A percentile compares a stretch with the other conserved stretches of the same genome.
Conservation (phyloP, 2,888 invertebrate genomes). For the Strigamia maritima region DNA sequence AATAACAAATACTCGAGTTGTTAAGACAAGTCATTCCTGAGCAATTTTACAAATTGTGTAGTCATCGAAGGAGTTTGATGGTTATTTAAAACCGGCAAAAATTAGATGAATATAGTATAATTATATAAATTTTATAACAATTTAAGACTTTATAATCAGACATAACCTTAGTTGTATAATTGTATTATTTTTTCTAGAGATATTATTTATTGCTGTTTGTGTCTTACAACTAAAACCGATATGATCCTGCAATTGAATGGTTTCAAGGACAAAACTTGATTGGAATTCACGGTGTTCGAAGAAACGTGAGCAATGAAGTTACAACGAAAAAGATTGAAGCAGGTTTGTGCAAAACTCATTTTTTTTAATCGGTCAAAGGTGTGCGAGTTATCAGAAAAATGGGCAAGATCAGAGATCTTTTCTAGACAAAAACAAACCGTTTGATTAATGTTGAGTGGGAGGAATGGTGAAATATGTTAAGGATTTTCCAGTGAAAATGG, state of each 20-base stretch:
- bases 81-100: too few relatives aligned
- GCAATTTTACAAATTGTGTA: too few relatives aligned
- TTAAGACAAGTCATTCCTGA: too few relatives aligned
- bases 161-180: too few relatives aligned
- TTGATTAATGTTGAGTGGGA: not conserved
- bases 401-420: not conserved
- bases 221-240: not conserved
- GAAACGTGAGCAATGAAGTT: not conserved
- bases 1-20: too few relatives aligned
- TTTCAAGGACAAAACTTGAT: not conserved
- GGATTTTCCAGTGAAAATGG: conserved; percentile 7
- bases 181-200: too few relatives aligned
- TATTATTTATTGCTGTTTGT: not conserved
- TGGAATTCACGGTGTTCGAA: not conserved
- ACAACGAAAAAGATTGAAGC: not conserved
- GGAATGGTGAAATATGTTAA: not conserved
- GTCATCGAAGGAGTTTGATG: too few relatives aligned
- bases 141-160: too few relatives aligned
- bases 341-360: not conserved
- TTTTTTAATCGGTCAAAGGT: conserved; percentile 11
- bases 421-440: not conserved
- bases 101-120: too few relatives aligned
- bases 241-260: not conserved
- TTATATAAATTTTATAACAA: too few relatives aligned
- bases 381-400: not conserved